phyloP scores from a whole-genome alignment of 2,888 invertebrate species.

The Entomobrya multifasciata region DNA sequence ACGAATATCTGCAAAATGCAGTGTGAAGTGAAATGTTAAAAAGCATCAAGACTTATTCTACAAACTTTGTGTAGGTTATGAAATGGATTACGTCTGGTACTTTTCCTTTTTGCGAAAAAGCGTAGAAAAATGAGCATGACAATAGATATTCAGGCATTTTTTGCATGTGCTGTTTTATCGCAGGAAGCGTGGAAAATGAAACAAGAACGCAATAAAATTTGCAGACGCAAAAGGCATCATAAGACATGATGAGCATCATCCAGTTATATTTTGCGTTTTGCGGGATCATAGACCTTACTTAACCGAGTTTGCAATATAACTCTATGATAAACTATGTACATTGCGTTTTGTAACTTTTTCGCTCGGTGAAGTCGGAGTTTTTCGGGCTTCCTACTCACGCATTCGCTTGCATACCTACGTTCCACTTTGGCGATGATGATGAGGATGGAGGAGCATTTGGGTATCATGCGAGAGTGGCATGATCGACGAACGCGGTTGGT shows the following conservation, averaged over 20 bases:
- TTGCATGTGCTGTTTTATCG: background rate
- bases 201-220: too few species aligned
- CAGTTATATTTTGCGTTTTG: background rate
- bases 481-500: background rate
- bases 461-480: conserved; percentile 26
- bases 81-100: background rate
- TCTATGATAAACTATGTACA: background rate
- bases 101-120: conserved; percentile 26
- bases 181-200: background rate
- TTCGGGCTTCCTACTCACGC: background rate
- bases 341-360: background rate
- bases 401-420: too few species aligned
- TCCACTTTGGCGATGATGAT: too few species aligned
- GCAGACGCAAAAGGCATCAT: too few species aligned
- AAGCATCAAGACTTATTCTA: background rate
- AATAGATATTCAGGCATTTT: background rate
- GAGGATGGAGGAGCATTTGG: background rate
- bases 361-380: conserved; percentile 9
- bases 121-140: background rate
- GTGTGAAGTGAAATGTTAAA: background rate
- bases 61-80: background rate
- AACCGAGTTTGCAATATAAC: background rate
- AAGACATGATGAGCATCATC: background rate
- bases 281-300: background rate
- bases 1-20: background rate